Conservation (phyloP, 2,888 invertebrate species). For the Philereme transversata region DNA sequence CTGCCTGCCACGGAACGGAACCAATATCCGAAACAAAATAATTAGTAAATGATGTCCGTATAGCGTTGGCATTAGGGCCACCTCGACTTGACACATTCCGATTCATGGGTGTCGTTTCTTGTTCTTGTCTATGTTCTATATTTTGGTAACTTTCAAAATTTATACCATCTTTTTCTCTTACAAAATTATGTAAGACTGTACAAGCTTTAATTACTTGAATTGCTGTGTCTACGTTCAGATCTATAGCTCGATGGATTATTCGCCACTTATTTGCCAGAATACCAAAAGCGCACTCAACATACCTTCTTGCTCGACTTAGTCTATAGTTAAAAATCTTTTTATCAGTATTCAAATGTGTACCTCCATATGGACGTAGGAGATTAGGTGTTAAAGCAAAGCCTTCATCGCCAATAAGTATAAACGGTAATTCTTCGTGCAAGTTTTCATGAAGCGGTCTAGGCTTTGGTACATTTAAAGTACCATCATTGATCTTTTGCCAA, state of each 20-base stretch:
- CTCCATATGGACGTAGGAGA: slow-evolving; percentile 43
- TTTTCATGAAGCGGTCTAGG: slow-evolving; percentile 37
- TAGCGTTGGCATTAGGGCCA: slow-evolving; percentile 43
- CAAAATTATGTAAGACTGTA: no score
- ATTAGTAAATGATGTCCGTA: slow-evolving; percentile 41
- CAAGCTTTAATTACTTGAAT: slow-evolving; percentile 40
- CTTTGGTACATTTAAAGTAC: slow-evolving; percentile 6
- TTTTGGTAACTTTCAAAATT: slow-evolving; percentile 41
- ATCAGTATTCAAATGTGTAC: slow-evolving; percentile 41
- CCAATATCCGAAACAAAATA: slow-evolving; percentile 41
- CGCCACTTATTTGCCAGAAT: slow-evolving; percentile 49
- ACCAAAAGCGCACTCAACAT: slow-evolving; percentile 50
- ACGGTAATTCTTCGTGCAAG: slow-evolving; percentile 27
- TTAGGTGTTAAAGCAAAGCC: slow-evolving; percentile 38
- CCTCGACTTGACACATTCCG: slow-evolving; percentile 38
- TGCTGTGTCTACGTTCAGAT: slow-evolving; percentile 33
- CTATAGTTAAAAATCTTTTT: slow-evolving; percentile 50
- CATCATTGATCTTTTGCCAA: slow-evolving; percentile 37
- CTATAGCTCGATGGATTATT: slow-evolving; percentile 41
- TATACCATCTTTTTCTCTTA: slow-evolving; percentile 34
- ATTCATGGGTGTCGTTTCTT: slow-evolving; percentile 41
- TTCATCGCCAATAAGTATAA: slow-evolving; percentile 39
- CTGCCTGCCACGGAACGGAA: slow-evolving; percentile 41
- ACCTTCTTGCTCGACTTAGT: no score
- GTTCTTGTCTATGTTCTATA: slow-evolving; percentile 41